Base-by-base conservation (phyloP, 2,113 vertebrate genomes). In the Microtus oregoni region DNA sequence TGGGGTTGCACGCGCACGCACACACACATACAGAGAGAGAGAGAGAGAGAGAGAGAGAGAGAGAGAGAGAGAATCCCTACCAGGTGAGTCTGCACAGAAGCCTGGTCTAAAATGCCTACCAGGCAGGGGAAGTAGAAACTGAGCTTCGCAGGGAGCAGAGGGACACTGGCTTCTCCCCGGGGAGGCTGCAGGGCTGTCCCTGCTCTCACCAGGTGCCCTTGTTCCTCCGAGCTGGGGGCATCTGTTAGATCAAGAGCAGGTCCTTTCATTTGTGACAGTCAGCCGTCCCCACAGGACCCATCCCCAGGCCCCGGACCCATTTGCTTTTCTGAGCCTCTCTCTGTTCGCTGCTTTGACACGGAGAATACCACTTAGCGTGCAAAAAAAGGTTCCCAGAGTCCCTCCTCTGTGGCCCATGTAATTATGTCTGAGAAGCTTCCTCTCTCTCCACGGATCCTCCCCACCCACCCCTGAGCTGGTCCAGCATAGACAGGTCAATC, bases 371-470 rank as follows among this genome's bases (percentile, higher is more conserved):
- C 90, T 95, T 93, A 73, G 61, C 24, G 52, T 55, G 10, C 72
- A 82, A 92, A 92, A 92, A 76, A 82, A 73, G 70, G 32, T 20
- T 17, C 86, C 87, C 89, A 47, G 70, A 0, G 3, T 30, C 90
- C 41, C 55, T 38, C 83, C 92, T 61, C 9, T 38, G 8, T 13
- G 9, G 2, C 55, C 22, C 0, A 82, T 72, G 94, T 79, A 58
- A 89, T 96, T 85, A 61, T 63, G 92, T 90, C 95, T 95, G 78
- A 4, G 14, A 28, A 30, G 24, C 86, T 91, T 96, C 94, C 78
- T 78, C 96, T 78, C 95, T 94, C 78, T 78, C 79, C 50, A 81
- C 41, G 58, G 82, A 89, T 67, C 85, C 77, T 8, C 55, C n/a
- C 5, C 10, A 1, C 35, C 70, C 2, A 1, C 28, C 65, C 2